Base-by-base conservation (phyloP, 2,113 vertebrate genomes). In the Oceanodroma tethys region DNA sequence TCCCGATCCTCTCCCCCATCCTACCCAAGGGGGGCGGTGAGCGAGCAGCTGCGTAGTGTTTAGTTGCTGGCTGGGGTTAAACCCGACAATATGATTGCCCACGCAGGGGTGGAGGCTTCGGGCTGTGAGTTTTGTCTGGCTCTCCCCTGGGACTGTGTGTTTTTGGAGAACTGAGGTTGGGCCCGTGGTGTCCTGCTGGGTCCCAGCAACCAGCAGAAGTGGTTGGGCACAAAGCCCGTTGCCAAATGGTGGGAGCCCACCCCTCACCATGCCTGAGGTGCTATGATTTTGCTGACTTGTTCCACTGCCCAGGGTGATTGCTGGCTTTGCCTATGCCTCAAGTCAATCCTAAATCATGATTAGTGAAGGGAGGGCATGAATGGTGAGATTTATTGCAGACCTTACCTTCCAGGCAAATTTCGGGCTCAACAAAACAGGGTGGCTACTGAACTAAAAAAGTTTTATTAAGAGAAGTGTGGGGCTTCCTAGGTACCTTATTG, bases 81-180 rank as follows among this genome's bases (percentile, higher is more conserved):
- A 42, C 40, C 40, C n/a, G n/a, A n/a, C n/a, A n/a, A 42, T 34
- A 27, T 20, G 18, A 30, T 52, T 81, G 19, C 13, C 36, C 17
- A 0, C 0, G 1, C 14, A 56, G 12, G 3, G 4, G 2, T 23
- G 9, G 43, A 62, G 13, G 17, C 10, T 82, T 56, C 0, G 0
- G 26, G 2, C 5, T 47, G 8, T 38, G 47, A 5, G 13, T 14
- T 90, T 86, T 67, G 2, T 32, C 47, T 62, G 16, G 7, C 8
- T 59, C 15, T 66, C 16, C 16, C 20, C 0, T 1, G 36, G 30
- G 9, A 7, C 11, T 25, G 6, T 50, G 17, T 38, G 16, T 1
- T 68, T 30, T 34, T 63, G 22, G 40, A 71, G 8, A 5, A 17
- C 32, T 63, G 60, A 71, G 7, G 19, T 7, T 53, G 45, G 38